Conservation (phyloP, 2,113 vertebrate genomes). For the Silurus meridionalis region DNA sequence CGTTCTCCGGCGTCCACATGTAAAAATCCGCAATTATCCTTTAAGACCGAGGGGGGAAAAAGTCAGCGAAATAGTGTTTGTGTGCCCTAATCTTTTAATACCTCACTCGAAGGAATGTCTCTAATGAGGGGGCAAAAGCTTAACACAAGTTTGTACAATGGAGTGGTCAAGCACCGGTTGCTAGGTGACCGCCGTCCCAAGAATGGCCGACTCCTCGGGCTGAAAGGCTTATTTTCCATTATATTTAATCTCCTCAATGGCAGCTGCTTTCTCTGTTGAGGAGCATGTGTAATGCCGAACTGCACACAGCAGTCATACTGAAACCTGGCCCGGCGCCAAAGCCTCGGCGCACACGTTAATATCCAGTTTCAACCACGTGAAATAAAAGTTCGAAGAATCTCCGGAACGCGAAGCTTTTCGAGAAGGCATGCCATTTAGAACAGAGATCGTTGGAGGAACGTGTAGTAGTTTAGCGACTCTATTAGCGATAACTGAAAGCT, state of each 20-base stretch:
- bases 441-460: constrained; percentile 49
- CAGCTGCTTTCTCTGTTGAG: constrained; percentile 69
- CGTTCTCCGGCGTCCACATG: constrained; percentile 37
- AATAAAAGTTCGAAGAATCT: constrained; percentile 59
- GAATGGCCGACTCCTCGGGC: constrained; percentile 72
- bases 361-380: constrained; percentile 60
- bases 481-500: background rate
- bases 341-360: constrained; percentile 52
- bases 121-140: constrained; percentile 76
- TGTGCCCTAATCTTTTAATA: constrained; percentile 81
- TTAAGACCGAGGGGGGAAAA: constrained; percentile 74
- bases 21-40: constrained; percentile 71
- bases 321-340: constrained; percentile 69
- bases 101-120: constrained; percentile 75
- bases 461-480: constrained; percentile 25
- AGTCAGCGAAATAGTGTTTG: constrained; percentile 77
- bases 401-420: constrained; percentile 61
- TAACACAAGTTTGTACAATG: constrained; percentile 75
- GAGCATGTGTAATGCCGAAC: constrained; percentile 61
- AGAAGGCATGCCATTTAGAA: constrained; percentile 35
- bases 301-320: constrained; percentile 57
- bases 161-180: constrained; percentile 77
- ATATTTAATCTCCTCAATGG: constrained; percentile 77
- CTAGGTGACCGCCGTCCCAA: constrained; percentile 77
- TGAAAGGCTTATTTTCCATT: constrained; percentile 74